phyloP scores from a whole-genome alignment of 2,888 invertebrate species.

The Trisateles emortualis region DNA sequence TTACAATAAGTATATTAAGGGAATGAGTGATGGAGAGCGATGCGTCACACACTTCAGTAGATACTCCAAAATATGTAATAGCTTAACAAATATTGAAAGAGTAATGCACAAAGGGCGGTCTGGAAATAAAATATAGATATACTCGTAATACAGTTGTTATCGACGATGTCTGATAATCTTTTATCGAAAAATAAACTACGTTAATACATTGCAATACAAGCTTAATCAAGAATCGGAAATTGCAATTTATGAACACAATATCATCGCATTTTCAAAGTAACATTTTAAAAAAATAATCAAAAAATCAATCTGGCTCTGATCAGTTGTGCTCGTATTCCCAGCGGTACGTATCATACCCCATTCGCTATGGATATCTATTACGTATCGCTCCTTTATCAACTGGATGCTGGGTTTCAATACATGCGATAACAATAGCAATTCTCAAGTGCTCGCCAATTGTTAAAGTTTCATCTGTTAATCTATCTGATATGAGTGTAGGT shows the following conservation, averaged over 20 bases:
- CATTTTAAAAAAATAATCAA: slow-evolving; percentile 10
- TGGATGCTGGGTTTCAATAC: slow-evolving; percentile 32
- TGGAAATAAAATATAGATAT: too few species aligned
- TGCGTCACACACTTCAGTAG: too few species aligned
- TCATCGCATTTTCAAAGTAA: not conserved
- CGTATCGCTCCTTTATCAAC: slow-evolving; percentile 23
- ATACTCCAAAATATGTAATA: too few species aligned
- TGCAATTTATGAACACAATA: not conserved
- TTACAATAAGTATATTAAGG: too few species aligned
- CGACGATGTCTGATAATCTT: too few species aligned
- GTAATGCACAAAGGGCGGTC: too few species aligned
- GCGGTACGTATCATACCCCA: slow-evolving; percentile 14
- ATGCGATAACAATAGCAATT: slow-evolving; percentile 39
- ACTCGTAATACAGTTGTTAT: too few species aligned
- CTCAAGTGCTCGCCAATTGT: slow-evolving; percentile 27
- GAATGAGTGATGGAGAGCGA: too few species aligned
- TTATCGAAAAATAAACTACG: too few species aligned
- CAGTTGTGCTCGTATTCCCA: slow-evolving; percentile 20
- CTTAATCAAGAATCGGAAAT: not conserved
- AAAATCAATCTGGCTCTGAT: slow-evolving; percentile 7
- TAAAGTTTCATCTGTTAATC: slow-evolving; percentile 44
- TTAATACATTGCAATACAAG: too few species aligned
- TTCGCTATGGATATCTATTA: slow-evolving; percentile 10
- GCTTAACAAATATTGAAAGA: too few species aligned
- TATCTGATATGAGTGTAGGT: slow-evolving; percentile 19